Conservation (phyloP, 2,797 vertebrate genomes). For the Gymnoscopelus microlampas region DNA sequence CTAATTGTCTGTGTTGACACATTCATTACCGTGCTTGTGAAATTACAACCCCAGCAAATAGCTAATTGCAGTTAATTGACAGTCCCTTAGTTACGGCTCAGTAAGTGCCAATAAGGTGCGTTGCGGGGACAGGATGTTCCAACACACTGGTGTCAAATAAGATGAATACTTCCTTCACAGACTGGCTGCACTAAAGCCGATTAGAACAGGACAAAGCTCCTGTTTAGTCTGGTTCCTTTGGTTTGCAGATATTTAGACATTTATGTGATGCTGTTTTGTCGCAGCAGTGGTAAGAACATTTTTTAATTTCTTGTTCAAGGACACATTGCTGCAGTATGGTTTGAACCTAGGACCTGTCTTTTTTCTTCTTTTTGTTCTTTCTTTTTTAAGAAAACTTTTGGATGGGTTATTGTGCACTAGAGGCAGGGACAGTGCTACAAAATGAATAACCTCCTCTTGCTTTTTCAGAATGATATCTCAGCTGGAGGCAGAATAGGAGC, state of each 20-base stretch:
- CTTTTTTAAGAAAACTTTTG: neutral
- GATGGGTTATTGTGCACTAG: neutral
- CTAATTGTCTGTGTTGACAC: constrained; percentile 47
- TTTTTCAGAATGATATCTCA: constrained; percentile 82
- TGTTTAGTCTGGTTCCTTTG: too few relatives aligned
- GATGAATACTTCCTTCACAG: neutral
- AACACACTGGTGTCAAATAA: constrained; percentile 19
- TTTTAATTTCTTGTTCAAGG: too few relatives aligned
- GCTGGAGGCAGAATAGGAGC: constrained; percentile 77
- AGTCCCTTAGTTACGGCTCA: constrained; percentile 38
- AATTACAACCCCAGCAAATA: constrained; percentile 41
- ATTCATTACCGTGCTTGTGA: constrained; percentile 30
- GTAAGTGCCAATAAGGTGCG: constrained; percentile 19
- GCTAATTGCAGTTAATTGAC: constrained; percentile 57
- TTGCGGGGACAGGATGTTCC: constrained; percentile 15
- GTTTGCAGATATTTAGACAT: too few relatives aligned
- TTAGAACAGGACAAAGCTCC: constrained; percentile 16
- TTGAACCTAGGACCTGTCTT: too few relatives aligned
- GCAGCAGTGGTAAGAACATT: too few relatives aligned
- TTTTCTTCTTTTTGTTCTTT: too few relatives aligned
- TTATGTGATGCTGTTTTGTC: too few relatives aligned
- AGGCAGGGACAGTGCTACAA: neutral
- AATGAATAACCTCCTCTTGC: constrained; percentile 9
- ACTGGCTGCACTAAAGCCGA: constrained; percentile 3
- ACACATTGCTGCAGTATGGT: too few relatives aligned